phyloP scores from a whole-genome alignment of 2,888 invertebrate genomes.

The Spatulosminthurus flaviceps region DNA sequence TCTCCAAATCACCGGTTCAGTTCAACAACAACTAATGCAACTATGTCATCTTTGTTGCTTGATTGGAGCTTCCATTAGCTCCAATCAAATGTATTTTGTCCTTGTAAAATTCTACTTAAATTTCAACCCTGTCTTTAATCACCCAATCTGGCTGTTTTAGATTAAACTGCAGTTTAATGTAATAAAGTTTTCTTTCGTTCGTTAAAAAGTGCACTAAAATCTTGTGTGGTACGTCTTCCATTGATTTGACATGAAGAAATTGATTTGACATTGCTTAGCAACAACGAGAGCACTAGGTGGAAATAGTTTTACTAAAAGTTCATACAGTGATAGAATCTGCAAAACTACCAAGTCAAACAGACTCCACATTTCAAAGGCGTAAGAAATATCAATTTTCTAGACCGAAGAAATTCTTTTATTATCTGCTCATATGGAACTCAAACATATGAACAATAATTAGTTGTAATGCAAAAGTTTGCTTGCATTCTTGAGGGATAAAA shows the following conservation, averaged over 20 bases:
- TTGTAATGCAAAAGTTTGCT: neutral
- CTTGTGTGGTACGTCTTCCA: neutral
- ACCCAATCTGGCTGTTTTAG: conserved; percentile 24
- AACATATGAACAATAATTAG: neutral
- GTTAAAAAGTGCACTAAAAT: conserved; percentile 29
- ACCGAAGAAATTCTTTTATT: too few relatives aligned
- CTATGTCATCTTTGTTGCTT: neutral
- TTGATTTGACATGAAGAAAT: too few relatives aligned
- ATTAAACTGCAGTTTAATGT: conserved; percentile 38
- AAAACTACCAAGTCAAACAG: too few relatives aligned
- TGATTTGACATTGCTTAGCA: too few relatives aligned
- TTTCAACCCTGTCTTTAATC: conserved; percentile 11
- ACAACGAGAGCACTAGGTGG: too few relatives aligned
- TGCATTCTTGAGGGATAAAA: neutral
- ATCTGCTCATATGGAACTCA: too few relatives aligned
- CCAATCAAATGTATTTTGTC: neutral
- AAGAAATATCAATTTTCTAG: too few relatives aligned
- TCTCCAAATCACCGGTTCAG: neutral
- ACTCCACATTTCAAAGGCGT: too few relatives aligned
- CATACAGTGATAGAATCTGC: too few relatives aligned
- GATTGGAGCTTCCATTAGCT: neutral
- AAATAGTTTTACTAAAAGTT: too few relatives aligned
- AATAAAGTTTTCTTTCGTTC: conserved; percentile 32
- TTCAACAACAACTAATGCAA: neutral
- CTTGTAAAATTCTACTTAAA: neutral